Evolutionary conservation across 2,888 invertebrate species (phyloP).

Genomic region (Dicyrtoma fusca): DNA sequence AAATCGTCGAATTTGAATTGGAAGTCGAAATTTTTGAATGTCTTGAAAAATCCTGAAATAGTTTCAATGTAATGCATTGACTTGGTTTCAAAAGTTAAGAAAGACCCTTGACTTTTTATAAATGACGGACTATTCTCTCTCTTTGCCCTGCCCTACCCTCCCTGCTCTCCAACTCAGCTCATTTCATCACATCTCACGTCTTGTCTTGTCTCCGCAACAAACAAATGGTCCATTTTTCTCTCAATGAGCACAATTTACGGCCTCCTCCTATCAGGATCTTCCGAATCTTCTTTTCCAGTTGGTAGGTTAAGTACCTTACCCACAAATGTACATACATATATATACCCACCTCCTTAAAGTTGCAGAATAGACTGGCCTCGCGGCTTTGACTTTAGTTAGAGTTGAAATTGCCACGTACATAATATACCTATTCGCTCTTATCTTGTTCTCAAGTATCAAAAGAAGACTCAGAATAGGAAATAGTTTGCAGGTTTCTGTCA

Average conservation of each 20-base stretch:
- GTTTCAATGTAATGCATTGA: not conserved
- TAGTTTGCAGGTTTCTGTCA: too few relatives aligned
- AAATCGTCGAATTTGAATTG: not conserved
- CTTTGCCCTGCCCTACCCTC: too few relatives aligned
- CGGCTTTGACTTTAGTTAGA: too few relatives aligned
- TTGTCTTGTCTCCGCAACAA: not conserved
- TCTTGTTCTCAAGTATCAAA: too few relatives aligned
- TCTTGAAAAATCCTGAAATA: not conserved
- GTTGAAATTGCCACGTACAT: too few relatives aligned
- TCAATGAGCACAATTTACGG: not conserved
- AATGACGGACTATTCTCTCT: too few relatives aligned
- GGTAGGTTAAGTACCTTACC: not conserved
- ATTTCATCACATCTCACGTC: too few relatives aligned
- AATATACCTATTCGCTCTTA: too few relatives aligned
- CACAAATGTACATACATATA: not conserved
- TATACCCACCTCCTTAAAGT: not conserved
- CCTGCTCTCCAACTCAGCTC: too few relatives aligned
- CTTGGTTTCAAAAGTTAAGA: too few relatives aligned
- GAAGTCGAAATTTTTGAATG: not conserved
- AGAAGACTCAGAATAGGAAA: too few relatives aligned
- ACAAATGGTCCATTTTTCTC: constrained; percentile 21
- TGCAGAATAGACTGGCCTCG: too few relatives aligned
- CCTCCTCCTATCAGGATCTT: not conserved
- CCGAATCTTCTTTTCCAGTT: not conserved
- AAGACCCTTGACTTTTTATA: constrained; percentile 12